Evolutionary conservation across 2,888 invertebrate species (phyloP), one percentile per base, ranked within the genome.

Genomic region (Ectemnius continuus): DNA sequence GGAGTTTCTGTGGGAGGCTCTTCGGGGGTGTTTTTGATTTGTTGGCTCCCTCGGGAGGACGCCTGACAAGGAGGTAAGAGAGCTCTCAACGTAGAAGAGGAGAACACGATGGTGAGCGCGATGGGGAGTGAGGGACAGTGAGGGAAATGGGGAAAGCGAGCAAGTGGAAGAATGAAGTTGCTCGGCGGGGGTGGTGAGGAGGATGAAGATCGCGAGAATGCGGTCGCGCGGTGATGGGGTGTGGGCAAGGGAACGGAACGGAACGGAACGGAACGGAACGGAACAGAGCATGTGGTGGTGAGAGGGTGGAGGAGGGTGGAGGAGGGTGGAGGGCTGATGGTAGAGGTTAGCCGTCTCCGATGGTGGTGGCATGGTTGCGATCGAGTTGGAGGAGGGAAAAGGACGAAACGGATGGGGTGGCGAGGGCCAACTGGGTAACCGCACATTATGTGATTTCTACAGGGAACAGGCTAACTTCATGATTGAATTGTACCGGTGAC

Each of bases 381-480:
- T 23, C 45, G 59, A 60, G 57, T 16, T 46, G 67, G 46, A 58
- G 52, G 56, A 60, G 57, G 4, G 70, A n/a, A 18, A 47, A 23
- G 48, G 58, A 60, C 65, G 70, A 60, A 61, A 61, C 65, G 75
- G 64, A 46, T 59, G 60, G 64, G 58, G 64, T 70, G 79, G 70
- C 36, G 78, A 67, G 78, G 72, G 71, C 74, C 73, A 75, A 79
- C 82, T 79, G 87, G 86, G 86, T 88, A 89, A 89, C 88, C 88
- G 88, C 88, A 89, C 89, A 89, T 90, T 90, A 89, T 89, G 89
- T 89, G 89, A 90, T 90, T 90, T 90, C 90, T 90, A 85, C 88
- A 87, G 90, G 89, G 90, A 89, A 86, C 84, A 80, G 86, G 89
- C 88, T 89, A 89, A 89, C 89, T 89, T 89, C 77, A 86, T 88